These are phyloP conservation scores for Dunckerocampus dactyliophorus DNA, from an alignment of 2,113 vertebrate genomes.

Conservation along the genomic window DNA sequence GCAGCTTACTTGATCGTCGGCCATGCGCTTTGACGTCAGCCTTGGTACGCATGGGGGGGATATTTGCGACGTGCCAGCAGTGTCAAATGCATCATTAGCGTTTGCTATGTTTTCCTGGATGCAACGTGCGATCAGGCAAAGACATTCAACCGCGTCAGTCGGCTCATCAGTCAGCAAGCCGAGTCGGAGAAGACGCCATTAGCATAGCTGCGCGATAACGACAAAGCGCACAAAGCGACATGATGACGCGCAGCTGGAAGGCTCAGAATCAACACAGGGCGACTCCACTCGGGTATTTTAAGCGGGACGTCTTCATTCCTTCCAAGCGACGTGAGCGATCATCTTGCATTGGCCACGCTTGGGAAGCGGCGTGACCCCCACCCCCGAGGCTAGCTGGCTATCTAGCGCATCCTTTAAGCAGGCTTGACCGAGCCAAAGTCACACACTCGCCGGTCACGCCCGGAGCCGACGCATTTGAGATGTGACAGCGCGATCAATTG, in stretches of 20 bases:
- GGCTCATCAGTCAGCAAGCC: slow-evolving; percentile 41
- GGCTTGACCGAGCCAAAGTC: slow-evolving; percentile 65
- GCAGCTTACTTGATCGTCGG: too few species aligned
- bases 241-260: slow-evolving; percentile 48
- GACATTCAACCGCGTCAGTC: slow-evolving; percentile 6
- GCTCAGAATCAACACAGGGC: slow-evolving; percentile 10
- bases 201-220: slow-evolving; percentile 48
- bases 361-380: slow-evolving; percentile 59
- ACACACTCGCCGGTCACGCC: too few species aligned
- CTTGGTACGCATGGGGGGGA: too few species aligned
- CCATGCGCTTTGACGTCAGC: too few species aligned
- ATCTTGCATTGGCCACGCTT: slow-evolving; percentile 59
- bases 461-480: slow-evolving; percentile 61
- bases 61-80: too few species aligned
- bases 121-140: background rate
- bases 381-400: slow-evolving; percentile 60
- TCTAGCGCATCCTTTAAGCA: too few species aligned
- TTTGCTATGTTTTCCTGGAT: too few species aligned
- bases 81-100: too few species aligned
- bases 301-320: slow-evolving; percentile 68
- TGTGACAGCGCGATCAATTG: slow-evolving; percentile 74
- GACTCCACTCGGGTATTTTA: slow-evolving; percentile 47
- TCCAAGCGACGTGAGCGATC: slow-evolving; percentile 57
- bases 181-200: slow-evolving; percentile 32
- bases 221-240: slow-evolving; percentile 17